Base-by-base conservation (phyloP, 2,797 vertebrate genomes). In the Eulemur coronatus region DNA sequence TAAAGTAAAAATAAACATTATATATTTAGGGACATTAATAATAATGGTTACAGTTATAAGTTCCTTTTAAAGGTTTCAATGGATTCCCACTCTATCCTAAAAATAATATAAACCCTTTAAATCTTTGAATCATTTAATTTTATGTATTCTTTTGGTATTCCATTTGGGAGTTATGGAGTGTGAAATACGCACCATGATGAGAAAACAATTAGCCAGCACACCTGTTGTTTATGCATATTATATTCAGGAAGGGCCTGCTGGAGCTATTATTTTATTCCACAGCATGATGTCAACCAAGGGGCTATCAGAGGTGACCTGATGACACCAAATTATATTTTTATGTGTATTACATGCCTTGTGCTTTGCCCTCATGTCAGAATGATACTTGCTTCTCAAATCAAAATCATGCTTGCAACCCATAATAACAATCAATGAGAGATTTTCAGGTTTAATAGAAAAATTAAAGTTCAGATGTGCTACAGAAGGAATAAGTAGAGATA, bases 191-290 rank as follows among this genome's bases (percentile, higher is more conserved):
- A 97, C 92, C 96, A 92, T 80, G 96, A 98, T 59, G 97, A 97
- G 97, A 98, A 98, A 98, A 98, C 98, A 98, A 98, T 98, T 98
- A 98, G 73, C 92, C 61, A 88, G 96, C 50, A 97, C 97, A 98
- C 98, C 98, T 98, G 97, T 98, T 98, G 97, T 97, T 96, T 89
- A 89, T 88, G 80, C 20, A 92, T 4, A 61, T 17, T 90, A 75
- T 94, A 84, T 90, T 97, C 80, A 69, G 89, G 18, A 93, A 78
- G 86, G 57, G 63, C 41, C 91, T 96, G 82, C 79, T 93, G 84
- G 50, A 94, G 87, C 43, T 96, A 18, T 84, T 95, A 12, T 73
- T 98, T 97, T 30, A 98, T 82, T 95, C 78, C 80, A 75, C 55
- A 89, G 50, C 48, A 93, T 79, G 98, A 97, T 93, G 84, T 97